Conservation (phyloP, 1,140 invertebrate genomes). For the Lysiphlebus fabarum region DNA sequence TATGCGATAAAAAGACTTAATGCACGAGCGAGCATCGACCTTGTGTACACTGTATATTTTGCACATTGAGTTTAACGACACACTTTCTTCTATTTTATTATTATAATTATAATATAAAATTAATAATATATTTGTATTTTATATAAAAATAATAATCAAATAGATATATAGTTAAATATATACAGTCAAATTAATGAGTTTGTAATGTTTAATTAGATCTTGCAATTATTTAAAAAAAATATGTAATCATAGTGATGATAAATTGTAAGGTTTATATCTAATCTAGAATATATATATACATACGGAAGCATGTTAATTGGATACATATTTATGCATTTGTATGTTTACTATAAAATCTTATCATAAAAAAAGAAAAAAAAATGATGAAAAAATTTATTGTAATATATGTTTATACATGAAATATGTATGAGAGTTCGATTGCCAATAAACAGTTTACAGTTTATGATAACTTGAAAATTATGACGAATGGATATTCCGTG, state of each 20-base stretch:
- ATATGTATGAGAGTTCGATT: slow-evolving; percentile 11
- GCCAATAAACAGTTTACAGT: slow-evolving; percentile 11
- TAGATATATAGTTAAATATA: no score
- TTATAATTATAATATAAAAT: no score
- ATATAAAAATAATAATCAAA: no score
- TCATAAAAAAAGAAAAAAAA: not conserved
- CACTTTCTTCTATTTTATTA: slow-evolving; percentile 19
- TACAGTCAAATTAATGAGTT: no score
- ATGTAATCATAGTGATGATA: slow-evolving; percentile 25
- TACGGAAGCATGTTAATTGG: slow-evolving; percentile 43
- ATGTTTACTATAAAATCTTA: not conserved
- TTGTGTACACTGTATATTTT: not conserved
- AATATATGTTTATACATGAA: not conserved
- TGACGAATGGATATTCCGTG: slow-evolving; percentile 36
- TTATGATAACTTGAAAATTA: slow-evolving; percentile 35
- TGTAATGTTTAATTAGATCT: no score
- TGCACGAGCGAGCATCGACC: slow-evolving; percentile 26
- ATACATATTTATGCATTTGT: slow-evolving; percentile 29
- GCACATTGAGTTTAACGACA: not conserved
- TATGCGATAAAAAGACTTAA: slow-evolving; percentile 24
- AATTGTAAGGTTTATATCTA: slow-evolving; percentile 36
- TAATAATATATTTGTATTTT: no score
- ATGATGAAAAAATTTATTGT: not conserved
- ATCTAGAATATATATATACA: slow-evolving; percentile 31
- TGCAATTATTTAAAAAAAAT: not conserved